phyloP scores from a whole-genome alignment of 2,113 vertebrate genomes.

The Anthoscopus minutus region DNA sequence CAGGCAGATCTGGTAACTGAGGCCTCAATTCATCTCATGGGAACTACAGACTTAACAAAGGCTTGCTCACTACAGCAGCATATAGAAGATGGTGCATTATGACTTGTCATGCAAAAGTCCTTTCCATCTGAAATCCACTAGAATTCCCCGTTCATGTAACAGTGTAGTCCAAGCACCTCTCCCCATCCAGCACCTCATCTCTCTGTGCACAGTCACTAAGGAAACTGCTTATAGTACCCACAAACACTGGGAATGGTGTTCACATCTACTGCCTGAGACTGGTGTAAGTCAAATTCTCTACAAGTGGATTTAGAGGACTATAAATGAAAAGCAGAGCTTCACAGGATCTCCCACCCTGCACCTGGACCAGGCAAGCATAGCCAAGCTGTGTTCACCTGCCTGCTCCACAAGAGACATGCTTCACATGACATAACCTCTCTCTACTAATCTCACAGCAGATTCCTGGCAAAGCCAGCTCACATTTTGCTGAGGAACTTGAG shows the following conservation, averaged over 20 bases:
- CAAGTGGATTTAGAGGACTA: background rate
- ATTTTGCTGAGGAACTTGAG: background rate
- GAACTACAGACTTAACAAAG: background rate
- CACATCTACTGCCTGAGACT: background rate
- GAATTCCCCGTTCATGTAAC: background rate
- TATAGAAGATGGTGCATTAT: background rate
- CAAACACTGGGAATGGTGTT: background rate
- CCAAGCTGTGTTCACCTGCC: background rate
- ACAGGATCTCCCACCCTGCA: background rate
- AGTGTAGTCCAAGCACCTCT: background rate
- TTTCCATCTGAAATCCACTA: background rate
- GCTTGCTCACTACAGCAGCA: background rate
- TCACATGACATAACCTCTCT: fast-evolving
- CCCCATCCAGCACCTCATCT: background rate
- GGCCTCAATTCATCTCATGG: background rate
- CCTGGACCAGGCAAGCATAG: background rate
- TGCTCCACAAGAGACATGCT: background rate
- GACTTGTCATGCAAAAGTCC: background rate
- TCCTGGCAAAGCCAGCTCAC: fast-evolving
- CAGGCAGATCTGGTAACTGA: background rate
- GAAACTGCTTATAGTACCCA: background rate
- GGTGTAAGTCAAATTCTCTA: background rate
- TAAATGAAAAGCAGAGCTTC: background rate
- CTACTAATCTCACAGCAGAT: fast-evolving
- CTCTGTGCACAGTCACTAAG: background rate